Percentiles rank a stretch among this genome's conserved stretches.
Evolutionary conservation across 2,113 vertebrate genomes (phyloP).

Genomic region (Lanius collurio): DNA sequence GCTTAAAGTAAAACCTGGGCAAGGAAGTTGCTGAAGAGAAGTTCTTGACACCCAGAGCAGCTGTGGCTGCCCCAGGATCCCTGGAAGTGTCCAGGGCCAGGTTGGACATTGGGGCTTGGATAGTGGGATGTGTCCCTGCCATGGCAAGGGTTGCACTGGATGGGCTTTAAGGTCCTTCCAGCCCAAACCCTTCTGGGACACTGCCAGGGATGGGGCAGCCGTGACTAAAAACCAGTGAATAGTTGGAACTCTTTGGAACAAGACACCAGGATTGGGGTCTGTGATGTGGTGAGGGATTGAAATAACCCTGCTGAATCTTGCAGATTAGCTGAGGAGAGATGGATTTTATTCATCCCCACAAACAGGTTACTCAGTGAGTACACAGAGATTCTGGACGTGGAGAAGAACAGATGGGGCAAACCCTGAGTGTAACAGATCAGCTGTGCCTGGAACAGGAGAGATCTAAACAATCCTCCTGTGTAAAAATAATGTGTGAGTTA

Average conservation of each 20-base stretch:
- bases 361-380: background rate
- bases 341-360: background rate
- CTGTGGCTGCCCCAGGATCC: background rate
- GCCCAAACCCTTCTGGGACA: background rate
- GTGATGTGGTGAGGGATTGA: background rate
- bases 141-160: background rate
- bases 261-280: fast-evolving
- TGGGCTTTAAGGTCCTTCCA: background rate
- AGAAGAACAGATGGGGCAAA: background rate
- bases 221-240: background rate
- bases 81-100: background rate
- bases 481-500: background rate
- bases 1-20: background rate
- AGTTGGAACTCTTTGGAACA: background rate
- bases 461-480: background rate
- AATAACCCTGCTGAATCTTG: background rate
- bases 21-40: background rate
- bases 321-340: background rate
- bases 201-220: background rate
- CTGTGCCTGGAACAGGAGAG: background rate
- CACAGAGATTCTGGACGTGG: background rate
- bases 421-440: background rate
- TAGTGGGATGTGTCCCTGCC: background rate
- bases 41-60: fast-evolving
- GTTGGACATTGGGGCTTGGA: background rate